Percentiles rank a stretch among this genome's conserved stretches.
Evolutionary conservation across 2,113 vertebrate species (phyloP).

Genomic region (Caretta caretta): DNA sequence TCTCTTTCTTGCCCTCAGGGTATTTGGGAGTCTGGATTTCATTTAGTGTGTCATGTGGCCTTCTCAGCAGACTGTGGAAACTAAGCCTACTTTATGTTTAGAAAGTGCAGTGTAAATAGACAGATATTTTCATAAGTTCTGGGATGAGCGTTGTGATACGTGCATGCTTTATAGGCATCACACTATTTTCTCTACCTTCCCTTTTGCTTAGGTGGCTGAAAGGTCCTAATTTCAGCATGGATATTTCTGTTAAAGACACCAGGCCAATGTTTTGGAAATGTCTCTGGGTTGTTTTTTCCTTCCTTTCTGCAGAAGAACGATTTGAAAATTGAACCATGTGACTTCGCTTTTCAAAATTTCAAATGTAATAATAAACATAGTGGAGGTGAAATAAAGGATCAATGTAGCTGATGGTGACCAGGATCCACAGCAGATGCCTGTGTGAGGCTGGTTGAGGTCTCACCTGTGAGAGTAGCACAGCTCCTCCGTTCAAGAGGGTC

Average conservation of each 20-base stretch:
- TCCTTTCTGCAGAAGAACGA: neutral
- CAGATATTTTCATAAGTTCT: constrained; percentile 24
- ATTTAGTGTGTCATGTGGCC: constrained; percentile 44
- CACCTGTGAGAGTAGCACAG: neutral
- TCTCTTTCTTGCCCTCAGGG: constrained; percentile 29
- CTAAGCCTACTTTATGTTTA: constrained; percentile 45
- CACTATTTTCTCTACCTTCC: constrained; percentile 16
- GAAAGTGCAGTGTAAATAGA: constrained; percentile 7
- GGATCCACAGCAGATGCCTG: neutral
- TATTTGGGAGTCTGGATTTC: constrained; percentile 67
- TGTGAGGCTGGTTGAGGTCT: neutral
- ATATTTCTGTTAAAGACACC: neutral
- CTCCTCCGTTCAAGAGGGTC: neutral
- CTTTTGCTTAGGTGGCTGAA: neutral
- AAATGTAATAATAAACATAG: neutral
- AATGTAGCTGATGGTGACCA: neutral
- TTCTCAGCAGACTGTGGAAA: constrained; percentile 69
- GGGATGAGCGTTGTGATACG: neutral
- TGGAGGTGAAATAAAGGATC: constrained; percentile 16
- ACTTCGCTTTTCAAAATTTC: neutral
- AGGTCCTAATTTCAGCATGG: neutral
- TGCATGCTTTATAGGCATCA: neutral
- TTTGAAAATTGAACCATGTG: neutral
- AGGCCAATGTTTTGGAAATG: neutral
- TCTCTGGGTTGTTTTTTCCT: neutral